Percentiles rank a stretch among this genome's conserved stretches.
These are phyloP conservation scores for Cranoglanis bouderius DNA, from an alignment of 2,113 vertebrate species.

Conservation along the genomic window DNA sequence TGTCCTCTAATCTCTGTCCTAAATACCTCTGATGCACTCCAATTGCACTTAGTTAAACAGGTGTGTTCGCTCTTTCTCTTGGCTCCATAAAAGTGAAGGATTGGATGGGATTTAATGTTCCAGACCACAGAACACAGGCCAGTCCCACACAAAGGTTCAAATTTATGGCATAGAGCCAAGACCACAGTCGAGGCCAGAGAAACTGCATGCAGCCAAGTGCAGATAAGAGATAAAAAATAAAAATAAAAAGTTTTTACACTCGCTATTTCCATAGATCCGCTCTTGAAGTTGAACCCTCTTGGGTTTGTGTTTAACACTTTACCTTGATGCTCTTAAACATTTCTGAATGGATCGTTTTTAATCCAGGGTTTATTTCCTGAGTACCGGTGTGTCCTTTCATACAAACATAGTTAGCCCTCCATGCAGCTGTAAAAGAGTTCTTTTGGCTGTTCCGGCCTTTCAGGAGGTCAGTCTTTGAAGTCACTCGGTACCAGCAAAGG, in stretches of 20 bases:
- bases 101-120: slow-evolving; percentile 58
- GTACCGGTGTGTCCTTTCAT: slow-evolving; percentile 49
- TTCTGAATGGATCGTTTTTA: slow-evolving; percentile 40
- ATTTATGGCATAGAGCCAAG: slow-evolving; percentile 48
- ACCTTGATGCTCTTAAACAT: slow-evolving; percentile 34
- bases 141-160: slow-evolving; percentile 47
- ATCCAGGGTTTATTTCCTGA: slow-evolving; percentile 45
- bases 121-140: slow-evolving; percentile 55
- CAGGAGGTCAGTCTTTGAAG: slow-evolving; percentile 68
- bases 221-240: slow-evolving; percentile 30
- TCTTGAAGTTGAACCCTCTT: slow-evolving; percentile 34
- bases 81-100: slow-evolving; percentile 45
- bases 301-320: slow-evolving; percentile 37
- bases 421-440: slow-evolving; percentile 34
- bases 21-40: slow-evolving; percentile 51
- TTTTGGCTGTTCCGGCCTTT: slow-evolving; percentile 56
- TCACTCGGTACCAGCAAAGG: slow-evolving; percentile 60
- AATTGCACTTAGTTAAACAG: slow-evolving; percentile 55
- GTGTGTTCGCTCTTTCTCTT: slow-evolving; percentile 52
- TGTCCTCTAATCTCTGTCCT: slow-evolving; percentile 50
- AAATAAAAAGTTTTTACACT: slow-evolving; percentile 29
- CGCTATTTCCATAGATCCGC: slow-evolving; percentile 18
- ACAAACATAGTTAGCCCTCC: slow-evolving; percentile 28
- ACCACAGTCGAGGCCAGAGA: slow-evolving; percentile 41
- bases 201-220: slow-evolving; percentile 38